phyloP scores from a whole-genome alignment of 2,797 vertebrate genomes.

The Alfaro cultratus region DNA sequence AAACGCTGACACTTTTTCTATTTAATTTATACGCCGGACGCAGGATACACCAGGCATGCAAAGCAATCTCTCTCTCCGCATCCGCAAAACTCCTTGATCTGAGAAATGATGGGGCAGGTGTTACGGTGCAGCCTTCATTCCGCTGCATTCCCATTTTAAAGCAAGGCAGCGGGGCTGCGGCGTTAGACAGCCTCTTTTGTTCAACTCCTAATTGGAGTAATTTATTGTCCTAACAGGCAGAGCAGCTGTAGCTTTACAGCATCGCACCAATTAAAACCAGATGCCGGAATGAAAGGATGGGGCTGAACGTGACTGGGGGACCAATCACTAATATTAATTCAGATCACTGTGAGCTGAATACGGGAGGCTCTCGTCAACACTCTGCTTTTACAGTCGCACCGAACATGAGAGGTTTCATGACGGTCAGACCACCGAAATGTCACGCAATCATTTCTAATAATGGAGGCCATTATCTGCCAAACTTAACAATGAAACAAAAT shows the following conservation, averaged over 20 bases:
- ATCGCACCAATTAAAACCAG: constrained; percentile 76
- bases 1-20: constrained; percentile 26
- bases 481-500: constrained; percentile 46
- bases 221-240: constrained; percentile 81
- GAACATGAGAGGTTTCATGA: constrained; percentile 42
- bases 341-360: constrained; percentile 43
- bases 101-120: constrained; percentile 60
- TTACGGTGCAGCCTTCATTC: constrained; percentile 40
- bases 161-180: constrained; percentile 38
- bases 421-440: constrained; percentile 24
- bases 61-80: constrained; percentile 47
- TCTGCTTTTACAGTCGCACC: constrained; percentile 12
- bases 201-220: constrained; percentile 78
- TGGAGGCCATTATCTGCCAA: constrained; percentile 51
- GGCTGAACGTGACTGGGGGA: constrained; percentile 63
- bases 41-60: constrained; percentile 25
- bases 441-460: constrained; percentile 44
- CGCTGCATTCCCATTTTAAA: constrained; percentile 33
- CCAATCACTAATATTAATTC: constrained; percentile 56
- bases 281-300: constrained; percentile 72
- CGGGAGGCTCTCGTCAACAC: constrained; percentile 33
- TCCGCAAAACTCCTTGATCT: constrained; percentile 46
- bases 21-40: constrained; percentile 25
- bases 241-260: constrained; percentile 80
- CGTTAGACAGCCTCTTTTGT: constrained; percentile 69